Evolutionary conservation across 2,113 vertebrate species (phyloP).

Genomic region (Sturnus vulgaris): DNA sequence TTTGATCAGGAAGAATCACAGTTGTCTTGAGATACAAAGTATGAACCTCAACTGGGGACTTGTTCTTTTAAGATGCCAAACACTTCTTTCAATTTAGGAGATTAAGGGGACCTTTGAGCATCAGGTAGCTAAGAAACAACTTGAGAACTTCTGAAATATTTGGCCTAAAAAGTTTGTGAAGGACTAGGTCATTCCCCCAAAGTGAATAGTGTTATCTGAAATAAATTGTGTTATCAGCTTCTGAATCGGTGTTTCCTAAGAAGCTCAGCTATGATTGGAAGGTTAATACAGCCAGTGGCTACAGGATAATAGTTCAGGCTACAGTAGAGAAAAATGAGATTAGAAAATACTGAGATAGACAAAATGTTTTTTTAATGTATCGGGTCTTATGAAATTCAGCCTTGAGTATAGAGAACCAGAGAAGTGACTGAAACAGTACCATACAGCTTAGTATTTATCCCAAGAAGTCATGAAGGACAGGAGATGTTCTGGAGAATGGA

Average conservation of each 20-base stretch:
- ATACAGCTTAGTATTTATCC: neutral
- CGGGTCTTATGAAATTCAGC: rapidly evolving
- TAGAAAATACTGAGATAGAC: neutral
- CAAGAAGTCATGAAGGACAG: neutral
- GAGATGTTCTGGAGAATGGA: neutral
- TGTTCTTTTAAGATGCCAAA: neutral
- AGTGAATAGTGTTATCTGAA: neutral
- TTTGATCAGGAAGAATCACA: neutral
- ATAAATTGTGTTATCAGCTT: neutral
- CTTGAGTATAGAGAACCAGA: neutral
- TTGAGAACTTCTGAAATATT: neutral
- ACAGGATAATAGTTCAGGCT: neutral
- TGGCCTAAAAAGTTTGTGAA: neutral
- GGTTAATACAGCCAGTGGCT: neutral
- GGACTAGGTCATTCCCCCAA: neutral
- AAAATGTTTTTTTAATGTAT: neutral
- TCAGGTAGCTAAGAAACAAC: neutral
- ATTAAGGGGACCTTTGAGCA: neutral
- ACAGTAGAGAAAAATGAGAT: neutral
- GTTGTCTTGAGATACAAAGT: neutral
- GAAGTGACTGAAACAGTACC: neutral
- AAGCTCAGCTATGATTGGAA: neutral
- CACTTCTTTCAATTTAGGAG: neutral
- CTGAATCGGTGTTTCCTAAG: neutral
- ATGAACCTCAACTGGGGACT: neutral